phyloP scores from a whole-genome alignment of 2,113 vertebrate species.

The Trematomus loennbergii region DNA sequence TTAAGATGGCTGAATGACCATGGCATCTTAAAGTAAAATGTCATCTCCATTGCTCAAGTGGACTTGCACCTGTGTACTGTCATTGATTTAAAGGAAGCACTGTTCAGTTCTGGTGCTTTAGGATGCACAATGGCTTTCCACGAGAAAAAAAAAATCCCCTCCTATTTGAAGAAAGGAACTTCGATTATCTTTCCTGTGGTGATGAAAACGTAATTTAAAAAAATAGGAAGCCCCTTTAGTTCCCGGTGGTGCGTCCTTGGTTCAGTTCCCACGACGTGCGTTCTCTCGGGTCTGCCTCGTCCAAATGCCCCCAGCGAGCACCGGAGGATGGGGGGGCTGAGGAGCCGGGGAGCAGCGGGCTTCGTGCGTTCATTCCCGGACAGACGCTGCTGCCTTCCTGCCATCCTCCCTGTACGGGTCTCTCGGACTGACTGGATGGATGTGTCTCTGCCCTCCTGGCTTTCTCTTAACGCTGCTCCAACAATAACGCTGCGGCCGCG shows the following conservation, averaged over 20 bases:
- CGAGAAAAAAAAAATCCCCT: constrained; percentile 47
- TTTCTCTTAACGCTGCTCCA: constrained; percentile 89
- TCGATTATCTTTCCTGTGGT: constrained; percentile 41
- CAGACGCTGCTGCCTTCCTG: constrained; percentile 61
- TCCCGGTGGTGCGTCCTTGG: constrained; percentile 75
- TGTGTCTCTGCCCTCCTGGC: constrained; percentile 81
- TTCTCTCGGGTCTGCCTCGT: constrained; percentile 63
- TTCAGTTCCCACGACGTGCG: constrained; percentile 72
- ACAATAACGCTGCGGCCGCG: constrained; percentile 91
- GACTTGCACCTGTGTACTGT: constrained; percentile 80
- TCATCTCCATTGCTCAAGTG: constrained; percentile 53
- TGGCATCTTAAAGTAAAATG: constrained; percentile 63
- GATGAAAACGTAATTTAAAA: constrained; percentile 23
- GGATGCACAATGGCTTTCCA: constrained; percentile 67
- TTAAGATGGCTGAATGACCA: constrained; percentile 73
- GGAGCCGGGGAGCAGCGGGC: constrained; percentile 55
- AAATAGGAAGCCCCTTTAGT: constrained; percentile 55
- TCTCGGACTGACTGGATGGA: constrained; percentile 68
- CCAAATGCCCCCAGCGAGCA: constrained; percentile 62
- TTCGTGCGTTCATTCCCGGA: constrained; percentile 48
- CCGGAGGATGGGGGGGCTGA: constrained; percentile 56
- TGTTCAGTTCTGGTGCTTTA: constrained; percentile 66
- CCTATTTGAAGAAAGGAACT: constrained; percentile 46
- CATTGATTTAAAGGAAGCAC: constrained; percentile 57
- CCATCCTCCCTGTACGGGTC: constrained; percentile 52